A percentile compares a stretch with the other conserved stretches of the same genome.
phyloP scores from a whole-genome alignment of 2,797 vertebrate species.

The Chaenodraco wilsoni region DNA sequence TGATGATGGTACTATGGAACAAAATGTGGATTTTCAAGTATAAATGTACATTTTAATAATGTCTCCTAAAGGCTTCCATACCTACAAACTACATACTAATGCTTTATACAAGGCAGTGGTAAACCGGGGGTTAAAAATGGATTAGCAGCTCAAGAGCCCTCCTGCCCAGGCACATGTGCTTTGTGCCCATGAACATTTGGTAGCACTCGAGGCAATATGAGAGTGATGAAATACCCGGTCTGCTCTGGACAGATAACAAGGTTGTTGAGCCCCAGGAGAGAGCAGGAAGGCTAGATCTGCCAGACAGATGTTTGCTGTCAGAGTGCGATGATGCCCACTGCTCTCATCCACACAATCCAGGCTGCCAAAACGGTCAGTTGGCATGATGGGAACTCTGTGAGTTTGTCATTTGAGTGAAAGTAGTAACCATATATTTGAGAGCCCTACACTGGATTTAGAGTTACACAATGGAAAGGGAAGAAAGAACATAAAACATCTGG shows the following conservation, averaged over 20 bases:
- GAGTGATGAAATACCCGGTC: slow-evolving; percentile 22
- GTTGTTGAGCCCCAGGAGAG: slow-evolving; percentile 1
- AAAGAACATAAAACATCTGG: background rate
- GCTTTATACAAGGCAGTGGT: background rate
- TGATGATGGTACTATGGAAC: too few species aligned
- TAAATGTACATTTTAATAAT: too few species aligned
- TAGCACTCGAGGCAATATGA: slow-evolving; percentile 10
- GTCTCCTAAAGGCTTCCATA: too few species aligned
- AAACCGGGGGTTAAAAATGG: background rate
- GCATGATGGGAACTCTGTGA: background rate
- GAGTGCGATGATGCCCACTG: background rate
- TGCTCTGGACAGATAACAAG: slow-evolving; percentile 20
- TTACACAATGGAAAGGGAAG: background rate
- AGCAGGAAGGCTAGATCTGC: slow-evolving; percentile 17
- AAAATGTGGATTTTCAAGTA: too few species aligned
- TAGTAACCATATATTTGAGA: slow-evolving; percentile 19
- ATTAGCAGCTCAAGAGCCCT: slow-evolving; percentile 26
- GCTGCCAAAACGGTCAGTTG: slow-evolving; percentile 5
- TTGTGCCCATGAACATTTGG: slow-evolving; percentile 16
- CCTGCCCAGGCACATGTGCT: background rate
- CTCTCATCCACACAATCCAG: slow-evolving; percentile 3
- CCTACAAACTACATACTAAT: slow-evolving; percentile 14
- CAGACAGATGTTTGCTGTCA: slow-evolving; percentile 28
- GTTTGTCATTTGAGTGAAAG: background rate
- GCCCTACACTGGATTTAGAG: slow-evolving; percentile 8